phyloP scores from a whole-genome alignment of 1,140 invertebrate species.

The Zophobas atratus region DNA sequence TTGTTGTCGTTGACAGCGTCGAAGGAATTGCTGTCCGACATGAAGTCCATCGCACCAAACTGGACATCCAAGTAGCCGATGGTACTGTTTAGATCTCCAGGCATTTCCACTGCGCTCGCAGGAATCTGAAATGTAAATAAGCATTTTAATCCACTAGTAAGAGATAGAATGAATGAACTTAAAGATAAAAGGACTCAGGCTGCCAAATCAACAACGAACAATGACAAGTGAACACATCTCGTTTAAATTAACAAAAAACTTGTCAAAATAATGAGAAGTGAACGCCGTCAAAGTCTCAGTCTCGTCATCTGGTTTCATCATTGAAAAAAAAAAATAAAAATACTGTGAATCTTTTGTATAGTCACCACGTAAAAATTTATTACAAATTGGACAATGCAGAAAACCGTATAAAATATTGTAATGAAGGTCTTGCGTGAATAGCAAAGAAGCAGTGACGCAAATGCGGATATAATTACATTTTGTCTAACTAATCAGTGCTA shows the following conservation, averaged over 20 bases:
- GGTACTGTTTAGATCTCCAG: slow-evolving; percentile 79
- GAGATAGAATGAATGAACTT: background rate
- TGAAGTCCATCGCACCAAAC: slow-evolving; percentile 93
- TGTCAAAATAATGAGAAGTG: slow-evolving; percentile 4
- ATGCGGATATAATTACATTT: no score
- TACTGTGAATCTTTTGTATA: background rate
- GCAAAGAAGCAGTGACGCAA: no score
- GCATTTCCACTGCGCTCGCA: slow-evolving; percentile 95
- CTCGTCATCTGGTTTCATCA: slow-evolving; percentile 57
- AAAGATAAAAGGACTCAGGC: slow-evolving; percentile 8
- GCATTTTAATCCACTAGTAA: background rate
- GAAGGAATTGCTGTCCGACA: slow-evolving; percentile 74
- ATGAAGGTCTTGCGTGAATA: no score
- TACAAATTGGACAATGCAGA: no score
- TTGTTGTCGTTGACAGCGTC: slow-evolving; percentile 71
- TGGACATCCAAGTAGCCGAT: slow-evolving; percentile 92
- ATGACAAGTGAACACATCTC: slow-evolving; percentile 9
- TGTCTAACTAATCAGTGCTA: no score
- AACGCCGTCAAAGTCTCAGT: slow-evolving; percentile 40
- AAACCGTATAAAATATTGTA: no score
- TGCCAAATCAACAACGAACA: slow-evolving; percentile 9
- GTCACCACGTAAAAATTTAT: no score
- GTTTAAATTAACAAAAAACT: slow-evolving; percentile 44
- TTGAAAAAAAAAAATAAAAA: background rate
- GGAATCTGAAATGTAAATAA: slow-evolving; percentile 79